Conservation (phyloP, 1,140 invertebrate genomes). For the Drosophila bocki region DNA sequence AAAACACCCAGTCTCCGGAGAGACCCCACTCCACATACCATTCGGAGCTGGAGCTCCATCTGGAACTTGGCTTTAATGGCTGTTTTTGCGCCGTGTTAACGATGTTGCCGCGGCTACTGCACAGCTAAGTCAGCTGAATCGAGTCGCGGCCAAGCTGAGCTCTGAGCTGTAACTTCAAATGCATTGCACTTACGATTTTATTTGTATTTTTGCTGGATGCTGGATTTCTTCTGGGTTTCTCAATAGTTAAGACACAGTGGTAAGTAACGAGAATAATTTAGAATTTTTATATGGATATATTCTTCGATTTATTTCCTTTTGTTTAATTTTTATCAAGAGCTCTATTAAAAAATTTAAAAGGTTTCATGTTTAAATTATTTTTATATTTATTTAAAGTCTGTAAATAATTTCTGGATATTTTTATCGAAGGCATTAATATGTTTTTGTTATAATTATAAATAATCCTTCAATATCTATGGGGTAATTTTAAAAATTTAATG, state of each 20-base stretch:
- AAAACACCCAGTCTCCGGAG: constrained; percentile 23
- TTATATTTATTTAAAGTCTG: neutral
- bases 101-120: constrained; percentile 72
- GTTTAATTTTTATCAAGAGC: neutral
- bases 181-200: constrained; percentile 63
- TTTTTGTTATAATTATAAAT: no score
- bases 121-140: constrained; percentile 45
- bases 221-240: constrained; percentile 15
- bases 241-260: constrained; percentile 40
- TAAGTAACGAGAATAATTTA: neutral
- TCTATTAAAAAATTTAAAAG: neutral
- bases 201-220: constrained; percentile 3
- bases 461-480: no score
- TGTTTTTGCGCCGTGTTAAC: constrained; percentile 78
- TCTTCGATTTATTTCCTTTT: neutral
- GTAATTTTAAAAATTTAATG: no score
- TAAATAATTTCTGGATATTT: no score
- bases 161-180: constrained; percentile 50
- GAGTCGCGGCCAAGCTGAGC: constrained; percentile 16
- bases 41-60: constrained; percentile 29
- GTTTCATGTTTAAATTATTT: neutral
- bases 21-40: constrained; percentile 17
- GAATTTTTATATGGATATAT: neutral
- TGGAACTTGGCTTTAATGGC: constrained; percentile 71
- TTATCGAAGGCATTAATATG: no score